Evolutionary conservation across 2,797 vertebrate genomes (phyloP).

Genomic region (Alfaro cultratus): DNA sequence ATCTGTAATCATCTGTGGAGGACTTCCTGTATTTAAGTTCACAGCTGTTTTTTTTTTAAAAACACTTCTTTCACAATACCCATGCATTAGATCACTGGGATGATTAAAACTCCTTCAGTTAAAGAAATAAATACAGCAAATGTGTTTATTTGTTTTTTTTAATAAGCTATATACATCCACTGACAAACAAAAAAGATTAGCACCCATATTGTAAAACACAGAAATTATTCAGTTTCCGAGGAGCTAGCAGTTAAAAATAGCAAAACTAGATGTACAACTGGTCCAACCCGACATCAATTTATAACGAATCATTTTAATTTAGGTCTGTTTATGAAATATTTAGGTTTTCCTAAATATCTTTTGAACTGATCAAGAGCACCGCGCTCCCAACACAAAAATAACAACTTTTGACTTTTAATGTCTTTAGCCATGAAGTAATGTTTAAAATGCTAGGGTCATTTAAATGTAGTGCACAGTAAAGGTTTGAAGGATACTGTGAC

Average conservation of each 20-base stretch:
- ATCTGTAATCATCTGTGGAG: not conserved
- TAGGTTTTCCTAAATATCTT: not conserved
- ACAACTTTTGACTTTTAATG: not conserved
- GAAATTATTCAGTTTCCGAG: not conserved
- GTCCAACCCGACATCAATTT: not conserved
- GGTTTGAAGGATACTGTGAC: not conserved
- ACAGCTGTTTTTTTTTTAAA: conserved; percentile 8
- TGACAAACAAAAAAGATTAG: not conserved
- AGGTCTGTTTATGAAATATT: not conserved
- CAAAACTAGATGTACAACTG: not conserved
- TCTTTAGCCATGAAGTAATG: not conserved
- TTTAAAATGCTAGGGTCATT: not conserved
- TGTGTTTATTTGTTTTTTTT: not conserved
- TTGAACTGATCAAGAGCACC: not conserved
- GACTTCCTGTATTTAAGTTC: conserved; percentile 13
- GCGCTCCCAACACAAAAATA: not conserved
- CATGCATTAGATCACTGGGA: not conserved
- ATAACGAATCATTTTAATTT: not conserved
- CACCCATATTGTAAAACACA: not conserved
- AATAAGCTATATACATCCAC: not conserved
- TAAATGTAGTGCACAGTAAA: not conserved
- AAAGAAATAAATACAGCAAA: conserved; percentile 1
- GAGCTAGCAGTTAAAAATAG: not conserved
- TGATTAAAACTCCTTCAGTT: not conserved
- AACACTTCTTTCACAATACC: not conserved